Conservation (phyloP, 2,888 invertebrate species). For the Sinodicranocentrus sp. region DNA sequence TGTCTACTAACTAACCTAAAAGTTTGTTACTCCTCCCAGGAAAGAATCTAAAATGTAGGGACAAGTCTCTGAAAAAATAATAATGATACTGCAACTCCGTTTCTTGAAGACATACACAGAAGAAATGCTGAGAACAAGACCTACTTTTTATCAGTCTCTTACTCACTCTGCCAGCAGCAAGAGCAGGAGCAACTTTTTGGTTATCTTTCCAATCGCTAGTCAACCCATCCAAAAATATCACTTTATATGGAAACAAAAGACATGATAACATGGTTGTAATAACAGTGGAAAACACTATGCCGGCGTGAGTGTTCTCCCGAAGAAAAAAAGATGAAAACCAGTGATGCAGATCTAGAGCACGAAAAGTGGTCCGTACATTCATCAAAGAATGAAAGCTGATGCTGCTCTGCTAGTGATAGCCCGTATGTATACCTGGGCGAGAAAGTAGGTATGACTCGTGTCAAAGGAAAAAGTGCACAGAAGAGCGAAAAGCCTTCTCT, state of each 20-base stretch:
- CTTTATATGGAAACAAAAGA: slow-evolving; percentile 43
- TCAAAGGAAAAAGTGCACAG: no score
- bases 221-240: slow-evolving; percentile 40
- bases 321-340: slow-evolving; percentile 1
- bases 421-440: no score
- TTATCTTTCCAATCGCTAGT: slow-evolving; percentile 30
- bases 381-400: slow-evolving; percentile 21
- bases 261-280: slow-evolving; percentile 5
- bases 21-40: slow-evolving; percentile 9
- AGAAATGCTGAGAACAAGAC: not conserved
- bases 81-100: not conserved
- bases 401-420: slow-evolving; percentile 1
- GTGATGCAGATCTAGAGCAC: slow-evolving; percentile 17
- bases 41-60: not conserved
- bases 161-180: slow-evolving; percentile 21
- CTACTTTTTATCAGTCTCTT: slow-evolving; percentile 11
- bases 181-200: slow-evolving; percentile 19
- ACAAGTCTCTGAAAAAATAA: not conserved
- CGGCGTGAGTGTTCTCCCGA: not conserved
- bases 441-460: no score
- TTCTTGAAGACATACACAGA: not conserved
- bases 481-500: no score
- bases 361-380: slow-evolving; percentile 29
- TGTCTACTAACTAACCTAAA: no score
- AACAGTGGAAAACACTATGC: no score